Evolutionary conservation across 1,140 invertebrate species (phyloP), one percentile per base, ranked within the genome.

Genomic region (Meloidogyne chitwoodi): DNA sequence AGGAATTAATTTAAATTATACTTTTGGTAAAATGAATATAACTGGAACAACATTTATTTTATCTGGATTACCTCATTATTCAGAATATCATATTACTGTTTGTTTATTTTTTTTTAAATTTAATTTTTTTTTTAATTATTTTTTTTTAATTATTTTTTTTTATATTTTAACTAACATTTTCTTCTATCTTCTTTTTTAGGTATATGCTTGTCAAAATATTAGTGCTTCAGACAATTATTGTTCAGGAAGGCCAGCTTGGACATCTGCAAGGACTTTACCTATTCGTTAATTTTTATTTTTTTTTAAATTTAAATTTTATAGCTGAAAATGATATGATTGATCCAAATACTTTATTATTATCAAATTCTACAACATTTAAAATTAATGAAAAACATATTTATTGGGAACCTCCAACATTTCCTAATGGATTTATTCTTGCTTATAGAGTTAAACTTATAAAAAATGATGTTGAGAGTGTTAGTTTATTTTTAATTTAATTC

Each of bases 31-130:
- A 61, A 48, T 81, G 34, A 87, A 85, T 38, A 75, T 85, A 14
- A 83, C 83, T 29, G 78, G 70, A 3, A 80, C 68, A 11, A 70
- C 74, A 24, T 73, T 84, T 48, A 72, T 77, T 4, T 68, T 90
- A 1, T 80, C 81, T 16, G 86, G 87, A 48, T 84, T 90, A 11
- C 83, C 83, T 34, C 90, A 91, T 80, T 90, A 86, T 77, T 86
- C 88, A 29, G 84, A 88, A 74, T 91, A 91, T 76, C 87, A 84
- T 34, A 89, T 90, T 41, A 85, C 88, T 84, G 89, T 90, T 69
- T 38, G 27, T 41, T 65, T 12, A 69, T 76, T 22, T 19, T 64
- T 22, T 73, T 68, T 6, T 82, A 72, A 48, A 73, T 79, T 61
- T 31, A 69, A 65, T 19, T 70, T 11, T n/a, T 68, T n/a, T 63